phyloP scores from a whole-genome alignment of 1,140 invertebrate species.

The Leptinotarsa undecemlineata region DNA sequence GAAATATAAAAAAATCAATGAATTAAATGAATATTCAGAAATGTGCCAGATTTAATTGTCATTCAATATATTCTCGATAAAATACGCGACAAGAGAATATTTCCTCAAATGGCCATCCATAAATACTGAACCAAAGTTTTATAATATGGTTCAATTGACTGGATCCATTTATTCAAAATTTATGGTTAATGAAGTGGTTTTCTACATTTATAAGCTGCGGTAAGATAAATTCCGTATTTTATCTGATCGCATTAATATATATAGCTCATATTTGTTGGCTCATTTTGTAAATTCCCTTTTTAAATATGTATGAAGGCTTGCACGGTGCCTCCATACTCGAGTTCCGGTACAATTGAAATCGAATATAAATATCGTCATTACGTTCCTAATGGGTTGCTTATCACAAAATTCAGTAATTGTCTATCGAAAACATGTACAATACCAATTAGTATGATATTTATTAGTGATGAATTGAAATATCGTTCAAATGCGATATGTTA shows the following conservation, averaged over 20 bases:
- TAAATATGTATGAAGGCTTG: constrained; percentile 2
- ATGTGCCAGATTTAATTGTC: too few relatives aligned
- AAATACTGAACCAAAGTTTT: background rate
- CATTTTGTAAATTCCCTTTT: constrained; percentile 3
- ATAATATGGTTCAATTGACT: background rate
- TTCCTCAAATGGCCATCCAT: background rate
- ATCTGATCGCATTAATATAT: constrained; percentile 3
- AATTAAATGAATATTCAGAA: too few relatives aligned
- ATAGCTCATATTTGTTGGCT: constrained; percentile 5
- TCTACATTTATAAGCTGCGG: background rate
- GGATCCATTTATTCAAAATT: constrained; percentile 6
- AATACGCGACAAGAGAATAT: background rate
- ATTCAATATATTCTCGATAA: background rate
- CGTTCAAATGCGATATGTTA: background rate
- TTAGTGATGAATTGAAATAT: constrained; percentile 1
- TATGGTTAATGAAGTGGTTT: constrained; percentile 6
- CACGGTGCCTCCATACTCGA: background rate
- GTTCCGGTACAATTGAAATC: constrained; percentile 5
- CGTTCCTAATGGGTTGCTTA: background rate
- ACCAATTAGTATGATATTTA: constrained; percentile 1
- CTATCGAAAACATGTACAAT: background rate
- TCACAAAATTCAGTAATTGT: constrained; percentile 1
- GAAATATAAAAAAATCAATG: too few relatives aligned
- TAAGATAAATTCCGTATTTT: background rate
- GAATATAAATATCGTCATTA: constrained; percentile 6